A percentile compares a stretch with the other conserved stretches of the same genome.
Evolutionary conservation across 2,113 vertebrate species (phyloP).

Genomic region (Crypturellus undulatus): DNA sequence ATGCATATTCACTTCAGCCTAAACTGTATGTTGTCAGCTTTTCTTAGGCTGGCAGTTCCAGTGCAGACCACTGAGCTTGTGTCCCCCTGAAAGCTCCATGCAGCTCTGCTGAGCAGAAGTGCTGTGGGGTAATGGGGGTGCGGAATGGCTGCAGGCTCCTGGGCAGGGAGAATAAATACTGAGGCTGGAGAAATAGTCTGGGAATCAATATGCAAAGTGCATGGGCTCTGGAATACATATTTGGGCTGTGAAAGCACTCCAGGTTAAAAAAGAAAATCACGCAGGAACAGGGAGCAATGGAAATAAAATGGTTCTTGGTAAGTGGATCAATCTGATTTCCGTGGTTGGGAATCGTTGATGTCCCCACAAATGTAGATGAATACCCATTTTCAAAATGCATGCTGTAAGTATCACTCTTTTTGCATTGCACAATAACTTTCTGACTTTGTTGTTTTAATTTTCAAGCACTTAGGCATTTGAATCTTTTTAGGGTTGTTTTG

Average conservation of each 20-base stretch:
- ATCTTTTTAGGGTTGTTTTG: not conserved
- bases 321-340: too few relatives aligned
- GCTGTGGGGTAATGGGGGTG: rapidly evolving
- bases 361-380: not conserved
- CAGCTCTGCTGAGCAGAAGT: not conserved
- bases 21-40: not conserved
- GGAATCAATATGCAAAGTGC: not conserved
- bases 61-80: not conserved
- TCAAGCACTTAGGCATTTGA: not conserved
- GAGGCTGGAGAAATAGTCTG: not conserved
- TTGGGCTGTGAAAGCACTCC: not conserved
- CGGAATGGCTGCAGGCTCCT: not conserved
- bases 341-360: not conserved
- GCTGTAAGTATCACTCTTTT: not conserved
- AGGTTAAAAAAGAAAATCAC: not conserved
- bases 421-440: not conserved
- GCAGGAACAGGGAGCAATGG: not conserved
- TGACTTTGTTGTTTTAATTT: not conserved
- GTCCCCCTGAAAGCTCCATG: not conserved
- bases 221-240: not conserved
- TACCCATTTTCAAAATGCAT: not conserved
- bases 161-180: rapidly evolving
- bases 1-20: not conserved
- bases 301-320: not conserved
- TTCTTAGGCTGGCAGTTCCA: not conserved